A percentile compares a stretch with the other conserved stretches of the same genome.
These are phyloP conservation scores for Cliona cf. orientalis DNA, from an alignment of 37 sponge, comb jelly and placozoan genomes.

Conservation along the genomic window DNA sequence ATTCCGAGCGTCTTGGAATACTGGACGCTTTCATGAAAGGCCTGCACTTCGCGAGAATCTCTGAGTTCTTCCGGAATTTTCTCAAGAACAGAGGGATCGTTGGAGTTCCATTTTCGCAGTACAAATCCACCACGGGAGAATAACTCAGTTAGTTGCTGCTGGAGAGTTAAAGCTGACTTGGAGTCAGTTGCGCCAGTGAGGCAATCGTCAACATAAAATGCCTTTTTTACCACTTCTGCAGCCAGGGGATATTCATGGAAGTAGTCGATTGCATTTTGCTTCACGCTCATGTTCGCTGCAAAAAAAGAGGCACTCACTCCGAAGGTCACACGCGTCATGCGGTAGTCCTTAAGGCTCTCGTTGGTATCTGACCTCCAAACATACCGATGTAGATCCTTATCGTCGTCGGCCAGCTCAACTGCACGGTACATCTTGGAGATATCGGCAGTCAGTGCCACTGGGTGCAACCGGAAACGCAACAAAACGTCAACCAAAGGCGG, in stretches of 20 bases:
- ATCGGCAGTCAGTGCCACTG: constrained; percentile 53
- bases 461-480: constrained; percentile 42
- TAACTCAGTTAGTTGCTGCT: constrained; percentile 22
- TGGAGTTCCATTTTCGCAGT: constrained; percentile 45
- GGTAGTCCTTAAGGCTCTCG: constrained; percentile 28
- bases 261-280: constrained; percentile 39
- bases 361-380: constrained; percentile 36
- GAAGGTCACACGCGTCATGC: constrained; percentile 44
- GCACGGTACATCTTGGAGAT: constrained; percentile 56
- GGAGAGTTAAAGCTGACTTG: constrained; percentile 19
- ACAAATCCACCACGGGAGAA: constrained; percentile 45
- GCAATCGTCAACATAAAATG: constrained; percentile 40
- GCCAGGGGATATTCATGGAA: constrained; percentile 33
- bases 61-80: constrained; percentile 39
- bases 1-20: constrained; percentile 26
- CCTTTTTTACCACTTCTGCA: constrained; percentile 35
- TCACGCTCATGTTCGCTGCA: constrained; percentile 50
- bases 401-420: constrained; percentile 23
- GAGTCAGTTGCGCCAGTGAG: constrained; percentile 41
- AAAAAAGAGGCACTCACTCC: constrained; percentile 43
- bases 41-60: constrained; percentile 23
- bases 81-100: constrained; percentile 22
- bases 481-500: constrained; percentile 48
- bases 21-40: constrained; percentile 11
- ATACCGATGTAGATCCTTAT: constrained; percentile 41